A percentile compares a stretch with the other conserved stretches of the same genome.
Evolutionary conservation across 2,888 invertebrate species (phyloP).

Genomic region (Halocaridina rubra): DNA sequence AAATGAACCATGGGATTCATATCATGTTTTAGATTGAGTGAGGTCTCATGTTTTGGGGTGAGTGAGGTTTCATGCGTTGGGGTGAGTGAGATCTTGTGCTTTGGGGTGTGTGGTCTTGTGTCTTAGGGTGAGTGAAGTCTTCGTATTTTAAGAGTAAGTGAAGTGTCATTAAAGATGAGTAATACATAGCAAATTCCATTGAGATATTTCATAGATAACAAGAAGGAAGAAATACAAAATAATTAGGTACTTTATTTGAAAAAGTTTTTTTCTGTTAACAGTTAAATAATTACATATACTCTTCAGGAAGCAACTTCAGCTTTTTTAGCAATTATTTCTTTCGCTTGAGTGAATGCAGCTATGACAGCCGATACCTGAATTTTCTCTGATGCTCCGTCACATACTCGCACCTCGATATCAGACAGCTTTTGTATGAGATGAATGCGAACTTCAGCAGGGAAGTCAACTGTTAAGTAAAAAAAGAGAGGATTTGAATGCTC

Average conservation of each 20-base stretch:
- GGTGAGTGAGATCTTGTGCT: too few species aligned
- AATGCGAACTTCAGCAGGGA: constrained; percentile 83
- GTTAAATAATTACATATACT: not conserved
- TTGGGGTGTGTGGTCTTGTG: too few species aligned
- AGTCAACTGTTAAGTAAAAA: constrained; percentile 78
- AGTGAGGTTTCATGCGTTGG: too few species aligned
- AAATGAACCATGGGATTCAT: too few species aligned
- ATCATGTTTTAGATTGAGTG: too few species aligned
- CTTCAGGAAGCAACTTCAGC: not conserved
- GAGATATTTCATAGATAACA: too few species aligned
- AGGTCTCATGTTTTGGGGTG: too few species aligned
- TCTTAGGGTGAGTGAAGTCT: too few species aligned
- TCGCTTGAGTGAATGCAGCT: constrained; percentile 79
- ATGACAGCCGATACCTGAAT: constrained; percentile 90
- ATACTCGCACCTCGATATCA: constrained; percentile 86
- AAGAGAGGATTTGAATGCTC: too few species aligned
- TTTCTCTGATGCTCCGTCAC: constrained; percentile 89
- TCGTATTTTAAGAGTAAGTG: too few species aligned
- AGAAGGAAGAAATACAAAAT: too few species aligned
- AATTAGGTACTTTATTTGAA: not conserved
- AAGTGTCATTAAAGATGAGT: not conserved
- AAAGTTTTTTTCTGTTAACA: not conserved
- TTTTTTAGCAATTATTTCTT: constrained; percentile 39
- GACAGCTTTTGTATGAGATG: constrained; percentile 87
- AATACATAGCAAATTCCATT: not conserved